phyloP scores from a whole-genome alignment of 2,888 invertebrate species.

The Lithophane leautieri region DNA sequence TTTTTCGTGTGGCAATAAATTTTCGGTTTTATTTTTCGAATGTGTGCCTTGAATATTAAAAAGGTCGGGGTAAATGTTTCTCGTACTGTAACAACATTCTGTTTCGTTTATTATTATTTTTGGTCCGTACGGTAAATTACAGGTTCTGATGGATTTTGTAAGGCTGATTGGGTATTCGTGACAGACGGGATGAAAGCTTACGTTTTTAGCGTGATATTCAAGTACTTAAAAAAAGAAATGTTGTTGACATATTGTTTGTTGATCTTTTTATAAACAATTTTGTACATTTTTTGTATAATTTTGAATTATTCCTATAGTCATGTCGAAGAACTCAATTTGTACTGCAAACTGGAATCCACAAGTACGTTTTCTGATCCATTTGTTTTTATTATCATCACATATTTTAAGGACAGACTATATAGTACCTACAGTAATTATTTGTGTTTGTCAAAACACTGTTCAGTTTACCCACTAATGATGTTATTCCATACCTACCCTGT shows the following conservation, averaged over 20 bases:
- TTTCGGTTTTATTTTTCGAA: constrained; percentile 42
- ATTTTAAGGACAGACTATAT: no score
- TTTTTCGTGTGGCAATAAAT: constrained; percentile 40
- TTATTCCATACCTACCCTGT: no score
- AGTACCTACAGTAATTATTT: no score
- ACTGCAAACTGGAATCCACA: no score
- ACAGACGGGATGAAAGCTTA: neutral
- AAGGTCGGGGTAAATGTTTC: constrained; percentile 22
- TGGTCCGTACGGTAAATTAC: constrained; percentile 1
- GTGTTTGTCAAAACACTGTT: no score
- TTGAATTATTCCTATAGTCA: no score
- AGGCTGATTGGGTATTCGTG: constrained; percentile 10
- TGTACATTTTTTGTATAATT: neutral
- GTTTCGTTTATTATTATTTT: constrained; percentile 7
- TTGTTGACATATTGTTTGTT: neutral
- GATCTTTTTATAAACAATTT: no score
- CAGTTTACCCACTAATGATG: no score
- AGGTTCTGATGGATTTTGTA: constrained; percentile 23
- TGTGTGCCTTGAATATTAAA: constrained; percentile 42
- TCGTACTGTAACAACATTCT: neutral
- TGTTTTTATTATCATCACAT: no score
- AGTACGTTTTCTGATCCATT: no score
- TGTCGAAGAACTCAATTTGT: no score
- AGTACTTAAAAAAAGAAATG: neutral
- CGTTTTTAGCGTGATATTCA: neutral